phyloP scores from a whole-genome alignment of 30 jellyfish, hydroid and myxozoan species.

The Pseudorhiza aurosa region DNA sequence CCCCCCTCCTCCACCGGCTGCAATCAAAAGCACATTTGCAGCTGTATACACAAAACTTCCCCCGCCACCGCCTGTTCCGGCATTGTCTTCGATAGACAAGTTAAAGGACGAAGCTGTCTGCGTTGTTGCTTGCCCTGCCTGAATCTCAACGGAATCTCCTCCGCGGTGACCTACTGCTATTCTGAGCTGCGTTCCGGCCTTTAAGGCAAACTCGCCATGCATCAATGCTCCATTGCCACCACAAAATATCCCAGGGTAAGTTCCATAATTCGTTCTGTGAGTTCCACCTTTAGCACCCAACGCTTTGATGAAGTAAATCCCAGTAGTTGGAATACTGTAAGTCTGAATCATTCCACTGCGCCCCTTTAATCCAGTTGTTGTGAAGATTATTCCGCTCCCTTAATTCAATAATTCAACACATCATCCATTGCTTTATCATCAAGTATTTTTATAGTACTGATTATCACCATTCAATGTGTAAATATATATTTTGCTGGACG shows the following conservation, averaged over 20 bases:
- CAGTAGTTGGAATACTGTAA: conserved; percentile 24
- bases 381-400: conserved; percentile 48
- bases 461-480: too few relatives aligned
- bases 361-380: conserved; percentile 58
- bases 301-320: conserved; percentile 35
- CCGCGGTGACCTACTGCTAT: conserved; percentile 76
- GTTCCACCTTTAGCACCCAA: conserved; percentile 78
- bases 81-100: conserved; percentile 46
- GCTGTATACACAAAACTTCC: conserved; percentile 67
- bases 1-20: conserved; percentile 77
- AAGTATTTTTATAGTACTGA: too few relatives aligned
- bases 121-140: conserved; percentile 54
- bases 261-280: conserved; percentile 41
- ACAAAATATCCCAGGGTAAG: conserved; percentile 42
- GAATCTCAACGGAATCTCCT: conserved; percentile 52
- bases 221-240: conserved; percentile 69
- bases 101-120: conserved; percentile 54
- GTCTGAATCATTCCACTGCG: conserved; percentile 44
- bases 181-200: conserved; percentile 28
- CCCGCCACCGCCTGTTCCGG: conserved; percentile 78
- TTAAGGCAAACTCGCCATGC: conserved; percentile 43
- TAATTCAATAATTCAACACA: too few relatives aligned
- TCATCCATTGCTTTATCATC: too few relatives aligned
- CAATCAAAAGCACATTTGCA: conserved; percentile 26
- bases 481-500: too few relatives aligned